phyloP scores from a whole-genome alignment of 2,888 invertebrate species.

The Patella pellucida region DNA sequence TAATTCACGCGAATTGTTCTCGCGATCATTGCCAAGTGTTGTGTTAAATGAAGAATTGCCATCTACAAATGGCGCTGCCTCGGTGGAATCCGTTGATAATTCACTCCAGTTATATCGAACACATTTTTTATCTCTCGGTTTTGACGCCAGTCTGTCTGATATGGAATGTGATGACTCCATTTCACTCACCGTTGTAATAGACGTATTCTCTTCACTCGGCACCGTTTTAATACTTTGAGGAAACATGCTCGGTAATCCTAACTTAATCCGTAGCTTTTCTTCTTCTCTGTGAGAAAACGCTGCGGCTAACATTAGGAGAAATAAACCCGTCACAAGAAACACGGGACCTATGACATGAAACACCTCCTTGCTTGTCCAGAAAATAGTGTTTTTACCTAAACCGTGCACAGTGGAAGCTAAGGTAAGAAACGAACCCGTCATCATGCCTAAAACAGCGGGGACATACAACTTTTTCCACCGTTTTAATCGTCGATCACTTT shows the following conservation, averaged over 20 bases:
- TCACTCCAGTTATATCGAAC: neutral
- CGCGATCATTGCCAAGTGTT: too few relatives aligned
- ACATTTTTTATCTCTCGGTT: neutral
- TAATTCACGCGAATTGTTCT: neutral
- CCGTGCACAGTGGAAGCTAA: constrained; percentile 34
- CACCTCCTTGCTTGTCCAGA: constrained; percentile 28
- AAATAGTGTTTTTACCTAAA: constrained; percentile 29
- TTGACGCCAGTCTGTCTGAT: neutral
- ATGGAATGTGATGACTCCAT: neutral
- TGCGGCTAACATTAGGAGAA: constrained; percentile 31
- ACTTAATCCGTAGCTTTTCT: constrained; percentile 20
- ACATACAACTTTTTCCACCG: constrained; percentile 32
- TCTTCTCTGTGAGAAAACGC: constrained; percentile 30
- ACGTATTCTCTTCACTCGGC: neutral
- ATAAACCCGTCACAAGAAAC: constrained; percentile 25
- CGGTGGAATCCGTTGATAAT: neutral
- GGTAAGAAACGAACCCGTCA: constrained; percentile 28
- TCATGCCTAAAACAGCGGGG: constrained; percentile 31
- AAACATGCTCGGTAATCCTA: constrained; percentile 18
- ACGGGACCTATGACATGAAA: constrained; percentile 33
- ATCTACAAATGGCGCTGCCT: neutral
- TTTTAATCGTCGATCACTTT: constrained; percentile 25
- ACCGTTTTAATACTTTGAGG: constrained; percentile 2
- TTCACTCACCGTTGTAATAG: neutral
- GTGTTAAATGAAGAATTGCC: too few relatives aligned